Base-by-base conservation (phyloP, 2,888 invertebrate genomes). In the Abscondita cerata region DNA sequence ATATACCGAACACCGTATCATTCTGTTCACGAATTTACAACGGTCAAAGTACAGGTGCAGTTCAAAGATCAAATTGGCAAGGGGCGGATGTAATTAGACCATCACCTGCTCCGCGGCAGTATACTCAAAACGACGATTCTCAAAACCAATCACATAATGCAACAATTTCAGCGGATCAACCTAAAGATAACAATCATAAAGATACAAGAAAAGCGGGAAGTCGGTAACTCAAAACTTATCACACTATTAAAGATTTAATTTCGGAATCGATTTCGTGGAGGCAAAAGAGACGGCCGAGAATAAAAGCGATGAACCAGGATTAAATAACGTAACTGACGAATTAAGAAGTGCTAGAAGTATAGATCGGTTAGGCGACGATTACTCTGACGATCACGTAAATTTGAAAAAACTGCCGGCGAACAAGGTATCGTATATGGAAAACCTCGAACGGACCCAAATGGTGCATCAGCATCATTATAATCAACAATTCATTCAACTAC, bases 211-310 rank as follows among this genome's bases (percentile, higher is more conserved):
- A 76, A 84, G 82, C 56, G 81, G 83, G 47, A 88, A 89, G 76
- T 86, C 89, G n/a, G 86, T 90, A 60, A 87, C 89, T 46, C n/a
- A 89, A 91, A 80, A 92, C 92, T 0, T 92, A 92, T 75, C 89
- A 92, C 76, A 91, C 92, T 2, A 85, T 92, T 64, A 92, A 91
- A 82, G 92, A 92, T 73, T 90, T 92, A 84, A 91, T 92, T 75
- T 91, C 91, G 16, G n/a, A 91, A 89, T 77, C 86, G 89, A 73
- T 92, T 92, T 77, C 89, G 89, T 72, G 87, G 84, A 70, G 86
- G 85, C 40, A 83, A 82, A n/a, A 56, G 86, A 86, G 19, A 83
- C 81, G 61, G 78, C 80, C 55, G 86, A 86, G 38, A 82, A 81
- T 73, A 89, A 89, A 73, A 84, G 82, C 66, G 86, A 82, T 73